Evolutionary conservation across 2,113 vertebrate genomes (phyloP), one percentile per base, ranked within the genome.

Genomic region (Tenebrosternarchus preto): DNA sequence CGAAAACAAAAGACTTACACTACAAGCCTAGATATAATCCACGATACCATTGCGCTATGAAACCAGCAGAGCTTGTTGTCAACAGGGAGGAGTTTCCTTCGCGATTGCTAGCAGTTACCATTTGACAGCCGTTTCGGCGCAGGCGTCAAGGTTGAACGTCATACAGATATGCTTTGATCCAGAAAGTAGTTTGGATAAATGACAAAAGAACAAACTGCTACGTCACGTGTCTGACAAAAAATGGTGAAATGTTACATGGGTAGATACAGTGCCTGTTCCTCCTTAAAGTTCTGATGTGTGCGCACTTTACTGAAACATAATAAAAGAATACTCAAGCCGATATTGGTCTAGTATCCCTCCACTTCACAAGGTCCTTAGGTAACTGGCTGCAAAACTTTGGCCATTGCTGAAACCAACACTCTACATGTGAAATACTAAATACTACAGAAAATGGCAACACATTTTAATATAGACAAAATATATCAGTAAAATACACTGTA

Each of bases 21-120:
- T 90, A 99, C 97, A 85, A 99, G 94, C 91, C 96, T 95, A 92
- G 96, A 99, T 93, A 98, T 98, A 92, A 99, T 97, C 96, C 97
- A 98, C 88, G 97, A 98, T 89, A 99, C 97, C 97, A 98, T 99
- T 93, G 95, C 95, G 94, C 92, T 92, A 88, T 78, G 81, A 76
- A 87, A 88, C 86, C 85, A 85, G 85, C 86, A 82, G 89, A 88
- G 90, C 91, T 88, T 83, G 86, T 82, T 89, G 86, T 87, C 87
- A 87, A 87, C 84, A 72, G 90, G 93, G 92, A 92, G 92, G 92
- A 91, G 92, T 92, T 89, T 90, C 89, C 86, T 75, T 79, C 81
- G 70, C 60, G 67, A 72, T 71, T 76, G 69, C 22, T 57, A 73
- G 70, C 77, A 50, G 76, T 82, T 88, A 92, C 90, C 91, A 90